Conservation (phyloP, 2,113 vertebrate species). For the Pithys albifrons region DNA sequence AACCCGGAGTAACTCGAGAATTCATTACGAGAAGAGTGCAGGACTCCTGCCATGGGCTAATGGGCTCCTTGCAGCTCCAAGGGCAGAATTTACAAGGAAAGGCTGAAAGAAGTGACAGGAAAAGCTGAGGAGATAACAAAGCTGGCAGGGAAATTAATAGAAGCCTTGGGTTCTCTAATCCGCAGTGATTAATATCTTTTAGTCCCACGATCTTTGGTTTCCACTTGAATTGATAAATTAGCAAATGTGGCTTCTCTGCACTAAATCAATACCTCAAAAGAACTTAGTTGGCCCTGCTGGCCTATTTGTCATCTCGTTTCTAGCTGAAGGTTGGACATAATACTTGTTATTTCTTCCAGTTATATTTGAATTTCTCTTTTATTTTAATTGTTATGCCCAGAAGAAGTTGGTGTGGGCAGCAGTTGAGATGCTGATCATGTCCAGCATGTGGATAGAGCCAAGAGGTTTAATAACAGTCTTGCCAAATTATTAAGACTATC, state of each 20-base stretch:
- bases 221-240: constrained; percentile 77
- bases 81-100: constrained; percentile 75
- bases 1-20: constrained; percentile 72
- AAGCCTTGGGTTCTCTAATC: constrained; percentile 74
- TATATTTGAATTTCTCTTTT: neutral
- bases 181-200: constrained; percentile 75
- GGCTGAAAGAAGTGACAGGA: constrained; percentile 75
- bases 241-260: constrained; percentile 62
- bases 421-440: neutral
- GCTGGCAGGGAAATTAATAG: constrained; percentile 75
- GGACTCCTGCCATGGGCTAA: constrained; percentile 78
- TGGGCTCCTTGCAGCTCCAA: constrained; percentile 63
- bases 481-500: neutral
- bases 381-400: neutral
- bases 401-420: neutral
- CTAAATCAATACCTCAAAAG: constrained; percentile 73
- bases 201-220: constrained; percentile 74
- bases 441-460: neutral
- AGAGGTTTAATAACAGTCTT: neutral
- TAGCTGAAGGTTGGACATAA: constrained; percentile 15
- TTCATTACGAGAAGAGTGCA: constrained; percentile 76
- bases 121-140: constrained; percentile 79
- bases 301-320: constrained; percentile 30
- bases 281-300: constrained; percentile 35
- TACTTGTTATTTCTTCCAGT: constrained; percentile 5